phyloP scores from a whole-genome alignment of 2,113 vertebrate genomes.

The Apus apus region DNA sequence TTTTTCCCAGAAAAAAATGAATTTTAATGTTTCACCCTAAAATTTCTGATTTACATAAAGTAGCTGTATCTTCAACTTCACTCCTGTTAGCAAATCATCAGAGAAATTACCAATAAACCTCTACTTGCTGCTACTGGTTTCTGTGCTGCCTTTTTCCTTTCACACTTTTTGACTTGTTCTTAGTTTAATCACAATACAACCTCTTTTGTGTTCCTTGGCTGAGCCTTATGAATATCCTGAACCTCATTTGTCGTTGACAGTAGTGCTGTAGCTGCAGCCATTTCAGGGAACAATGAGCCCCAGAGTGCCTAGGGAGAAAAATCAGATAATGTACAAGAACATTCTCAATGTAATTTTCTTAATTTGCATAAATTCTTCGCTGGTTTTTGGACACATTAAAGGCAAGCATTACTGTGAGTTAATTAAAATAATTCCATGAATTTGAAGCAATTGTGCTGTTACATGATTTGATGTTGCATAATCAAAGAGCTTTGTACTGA shows the following conservation, averaged over 20 bases:
- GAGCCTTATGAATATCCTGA: background rate
- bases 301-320: background rate
- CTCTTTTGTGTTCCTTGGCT: background rate
- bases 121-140: background rate
- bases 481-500: conserved; percentile 36
- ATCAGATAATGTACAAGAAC: background rate
- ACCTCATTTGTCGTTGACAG: background rate
- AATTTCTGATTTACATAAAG: background rate
- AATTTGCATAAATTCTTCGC: conserved; percentile 3
- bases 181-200: background rate
- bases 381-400: background rate
- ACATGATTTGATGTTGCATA: conserved; percentile 35
- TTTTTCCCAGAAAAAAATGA: background rate
- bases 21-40: background rate
- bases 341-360: background rate
- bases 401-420: background rate
- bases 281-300: conserved; percentile 1
- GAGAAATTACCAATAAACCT: background rate
- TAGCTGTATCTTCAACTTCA: background rate
- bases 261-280: background rate
- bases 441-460: conserved; percentile 32
- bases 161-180: background rate
- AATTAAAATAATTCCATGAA: conserved; percentile 48
- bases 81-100: background rate
- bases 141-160: background rate